Evolutionary conservation across 1,140 invertebrate genomes (phyloP).

Genomic region (Cotesia glomerata): DNA sequence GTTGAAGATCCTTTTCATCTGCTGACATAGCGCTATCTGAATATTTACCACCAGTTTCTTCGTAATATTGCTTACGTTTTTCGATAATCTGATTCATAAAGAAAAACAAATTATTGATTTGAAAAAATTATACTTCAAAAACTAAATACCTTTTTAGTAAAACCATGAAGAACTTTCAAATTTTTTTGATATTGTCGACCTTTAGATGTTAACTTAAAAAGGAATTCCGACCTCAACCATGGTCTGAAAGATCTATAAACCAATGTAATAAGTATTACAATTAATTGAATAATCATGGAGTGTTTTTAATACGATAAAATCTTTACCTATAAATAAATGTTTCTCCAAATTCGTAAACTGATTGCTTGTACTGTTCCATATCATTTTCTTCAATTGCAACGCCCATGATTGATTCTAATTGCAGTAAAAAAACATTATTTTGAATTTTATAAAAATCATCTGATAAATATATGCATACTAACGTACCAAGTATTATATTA

Average conservation of each 20-base stretch:
- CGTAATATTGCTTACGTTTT: slow-evolving; percentile 38
- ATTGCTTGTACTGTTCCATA: slow-evolving; percentile 43
- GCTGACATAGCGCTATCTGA: slow-evolving; percentile 13
- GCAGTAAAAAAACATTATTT: not conserved
- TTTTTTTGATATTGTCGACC: slow-evolving; percentile 31
- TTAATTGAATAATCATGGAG: not conserved
- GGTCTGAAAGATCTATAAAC: slow-evolving; percentile 25
- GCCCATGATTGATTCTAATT: slow-evolving; percentile 44
- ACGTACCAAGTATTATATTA: slow-evolving; percentile 71
- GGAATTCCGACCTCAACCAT: slow-evolving; percentile 30
- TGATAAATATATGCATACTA: too few species aligned
- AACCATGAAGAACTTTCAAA: slow-evolving; percentile 33
- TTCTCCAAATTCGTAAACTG: slow-evolving; percentile 34
- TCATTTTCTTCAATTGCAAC: slow-evolving; percentile 24
- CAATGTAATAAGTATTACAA: not conserved
- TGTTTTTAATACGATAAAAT: not conserved
- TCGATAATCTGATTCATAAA: slow-evolving; percentile 36
- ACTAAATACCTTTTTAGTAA: slow-evolving; percentile 30
- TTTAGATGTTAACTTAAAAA: slow-evolving; percentile 28
- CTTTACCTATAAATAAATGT: slow-evolving; percentile 32
- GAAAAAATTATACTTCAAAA: not conserved
- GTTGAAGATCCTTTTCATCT: not conserved
- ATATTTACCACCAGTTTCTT: slow-evolving; percentile 30
- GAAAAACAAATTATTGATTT: not conserved
- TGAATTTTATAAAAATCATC: slow-evolving; percentile 12